Conservation (phyloP, 2,113 vertebrate species). For the Gavialis gangeticus region DNA sequence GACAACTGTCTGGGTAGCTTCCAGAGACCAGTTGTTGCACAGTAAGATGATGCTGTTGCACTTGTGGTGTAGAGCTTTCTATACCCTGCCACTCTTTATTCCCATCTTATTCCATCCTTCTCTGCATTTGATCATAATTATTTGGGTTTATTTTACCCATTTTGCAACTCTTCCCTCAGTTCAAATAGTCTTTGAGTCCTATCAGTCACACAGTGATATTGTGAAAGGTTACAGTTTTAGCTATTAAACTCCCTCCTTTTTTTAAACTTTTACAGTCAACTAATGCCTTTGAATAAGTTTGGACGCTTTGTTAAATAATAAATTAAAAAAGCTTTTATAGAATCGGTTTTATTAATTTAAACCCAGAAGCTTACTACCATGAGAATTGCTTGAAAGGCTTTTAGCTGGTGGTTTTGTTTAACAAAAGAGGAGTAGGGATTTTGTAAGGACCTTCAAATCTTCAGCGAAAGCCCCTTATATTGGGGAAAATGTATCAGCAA, state of each 20-base stretch:
- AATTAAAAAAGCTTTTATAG: neutral
- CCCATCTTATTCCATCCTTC: neutral
- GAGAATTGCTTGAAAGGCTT: neutral
- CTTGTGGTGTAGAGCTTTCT: neutral
- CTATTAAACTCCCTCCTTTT: neutral
- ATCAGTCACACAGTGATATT: neutral
- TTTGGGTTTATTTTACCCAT: neutral
- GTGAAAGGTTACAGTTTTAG: neutral
- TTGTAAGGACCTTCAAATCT: neutral
- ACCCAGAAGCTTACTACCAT: neutral
- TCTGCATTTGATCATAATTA: neutral
- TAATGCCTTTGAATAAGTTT: neutral
- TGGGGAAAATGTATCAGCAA: neutral
- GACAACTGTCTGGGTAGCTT: neutral
- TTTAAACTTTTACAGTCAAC: too few relatives aligned
- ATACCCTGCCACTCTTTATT: neutral
- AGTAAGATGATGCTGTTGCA: too few relatives aligned
- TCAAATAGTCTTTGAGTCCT: neutral
- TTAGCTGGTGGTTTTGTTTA: neutral
- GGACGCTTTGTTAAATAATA: slow-evolving; percentile 11
- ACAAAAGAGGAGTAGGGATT: neutral
- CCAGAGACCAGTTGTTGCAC: neutral
- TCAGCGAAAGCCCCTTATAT: slow-evolving; percentile 22
- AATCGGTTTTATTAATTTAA: slow-evolving; percentile 21
- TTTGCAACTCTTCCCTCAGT: neutral